phyloP scores from a whole-genome alignment of 2,888 invertebrate species.

The Lasioglossum vierecki region DNA sequence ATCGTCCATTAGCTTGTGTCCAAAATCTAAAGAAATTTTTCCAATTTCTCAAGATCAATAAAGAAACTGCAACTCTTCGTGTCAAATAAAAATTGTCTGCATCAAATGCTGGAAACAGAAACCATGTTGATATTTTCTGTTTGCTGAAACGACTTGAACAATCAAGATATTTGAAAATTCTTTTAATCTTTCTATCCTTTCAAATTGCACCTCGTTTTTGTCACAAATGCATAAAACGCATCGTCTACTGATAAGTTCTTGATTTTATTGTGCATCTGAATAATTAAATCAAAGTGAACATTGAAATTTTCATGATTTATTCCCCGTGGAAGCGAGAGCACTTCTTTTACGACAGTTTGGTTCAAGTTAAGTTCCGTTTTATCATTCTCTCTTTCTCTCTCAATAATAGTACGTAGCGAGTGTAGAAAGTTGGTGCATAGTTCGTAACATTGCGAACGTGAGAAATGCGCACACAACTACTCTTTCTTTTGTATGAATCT shows the following conservation, averaged over 20 bases:
- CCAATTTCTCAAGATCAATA: not conserved
- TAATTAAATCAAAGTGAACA: not conserved
- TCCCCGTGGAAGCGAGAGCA: not conserved
- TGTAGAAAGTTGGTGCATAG: conserved; percentile 55
- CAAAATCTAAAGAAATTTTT: not conserved
- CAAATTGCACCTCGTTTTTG: no score
- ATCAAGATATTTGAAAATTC: no score
- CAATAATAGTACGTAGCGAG: conserved; percentile 37
- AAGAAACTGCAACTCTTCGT: not conserved
- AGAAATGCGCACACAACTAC: conserved; percentile 59
- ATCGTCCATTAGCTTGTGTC: not conserved
- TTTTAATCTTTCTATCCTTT: no score
- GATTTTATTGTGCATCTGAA: not conserved
- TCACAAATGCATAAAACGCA: no score
- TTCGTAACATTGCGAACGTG: conserved; percentile 58
- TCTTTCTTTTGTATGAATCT: conserved; percentile 22
- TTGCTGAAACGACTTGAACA: no score
- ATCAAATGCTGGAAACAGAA: no score
- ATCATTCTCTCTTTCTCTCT: conserved; percentile 9
- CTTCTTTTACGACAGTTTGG: conserved; percentile 8
- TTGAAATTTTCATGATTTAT: not conserved
- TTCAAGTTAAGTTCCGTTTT: conserved; percentile 20
- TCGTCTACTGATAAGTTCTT: no score
- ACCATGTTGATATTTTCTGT: no score
- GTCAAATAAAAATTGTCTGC: no score